Conservation (phyloP, 1,140 invertebrate species). For the Orchestia grillus region DNA sequence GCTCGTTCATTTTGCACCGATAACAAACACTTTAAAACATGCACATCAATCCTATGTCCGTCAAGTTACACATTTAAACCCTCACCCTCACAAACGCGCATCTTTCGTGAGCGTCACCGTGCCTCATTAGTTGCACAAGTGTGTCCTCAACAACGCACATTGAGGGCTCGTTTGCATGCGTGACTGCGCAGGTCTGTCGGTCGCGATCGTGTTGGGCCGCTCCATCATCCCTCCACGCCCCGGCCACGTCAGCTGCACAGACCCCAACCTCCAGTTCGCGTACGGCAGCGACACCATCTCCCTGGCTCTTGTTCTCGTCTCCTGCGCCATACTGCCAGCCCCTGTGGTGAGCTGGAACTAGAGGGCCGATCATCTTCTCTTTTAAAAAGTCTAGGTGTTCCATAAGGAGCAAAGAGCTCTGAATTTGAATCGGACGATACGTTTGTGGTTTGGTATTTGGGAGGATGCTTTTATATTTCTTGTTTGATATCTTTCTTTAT, state of each 20-base stretch:
- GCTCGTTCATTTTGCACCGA: no score
- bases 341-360: neutral
- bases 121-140: neutral
- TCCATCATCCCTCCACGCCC: constrained; percentile 18
- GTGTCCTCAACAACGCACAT: neutral
- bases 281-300: constrained; percentile 32
- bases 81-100: no score
- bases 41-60: no score
- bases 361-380: no score
- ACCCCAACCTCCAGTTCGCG: neutral
- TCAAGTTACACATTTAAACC: no score
- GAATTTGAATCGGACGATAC: no score
- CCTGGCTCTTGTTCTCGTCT: neutral
- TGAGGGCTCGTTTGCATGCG: neutral
- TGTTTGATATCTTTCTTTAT: no score
- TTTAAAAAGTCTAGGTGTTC: no score
- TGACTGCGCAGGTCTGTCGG: neutral
- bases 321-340: neutral
- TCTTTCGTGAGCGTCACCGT: neutral
- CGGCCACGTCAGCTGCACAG: neutral
- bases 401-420: no score
- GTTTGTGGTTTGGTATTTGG: no score
- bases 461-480: no score
- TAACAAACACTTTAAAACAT: no score
- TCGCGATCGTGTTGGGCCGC: neutral